Conservation (phyloP, 2,797 vertebrate species). For the Agapornis canus region DNA sequence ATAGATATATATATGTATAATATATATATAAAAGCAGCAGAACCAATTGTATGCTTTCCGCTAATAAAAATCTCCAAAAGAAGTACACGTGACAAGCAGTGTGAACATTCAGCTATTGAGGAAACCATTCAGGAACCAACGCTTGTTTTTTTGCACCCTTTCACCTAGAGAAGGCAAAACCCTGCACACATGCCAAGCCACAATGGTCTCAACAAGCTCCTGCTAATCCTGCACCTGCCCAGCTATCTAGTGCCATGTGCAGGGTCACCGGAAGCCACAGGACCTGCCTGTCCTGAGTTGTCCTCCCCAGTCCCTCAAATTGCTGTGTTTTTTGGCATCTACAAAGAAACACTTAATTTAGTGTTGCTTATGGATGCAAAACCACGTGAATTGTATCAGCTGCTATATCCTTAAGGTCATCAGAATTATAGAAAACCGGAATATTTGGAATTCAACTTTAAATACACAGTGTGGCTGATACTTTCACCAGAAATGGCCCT, state of each 20-base stretch:
- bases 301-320: background rate
- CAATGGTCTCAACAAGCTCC: background rate
- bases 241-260: background rate
- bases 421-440: background rate
- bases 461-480: background rate
- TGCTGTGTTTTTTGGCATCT: background rate
- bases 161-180: background rate
- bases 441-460: background rate
- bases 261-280: background rate
- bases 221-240: background rate
- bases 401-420: background rate
- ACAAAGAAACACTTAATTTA: background rate
- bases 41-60: fast-evolving
- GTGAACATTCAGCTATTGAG: background rate
- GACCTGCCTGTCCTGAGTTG: background rate
- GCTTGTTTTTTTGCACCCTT: background rate
- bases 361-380: background rate
- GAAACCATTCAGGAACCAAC: background rate
- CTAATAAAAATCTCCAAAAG: background rate
- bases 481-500: background rate
- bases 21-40: background rate
- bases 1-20: too few relatives aligned
- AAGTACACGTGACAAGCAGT: background rate
- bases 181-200: background rate
- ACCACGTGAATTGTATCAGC: background rate